Evolutionary conservation across 2,888 invertebrate species (phyloP).

Genomic region (Chrysolina americana): DNA sequence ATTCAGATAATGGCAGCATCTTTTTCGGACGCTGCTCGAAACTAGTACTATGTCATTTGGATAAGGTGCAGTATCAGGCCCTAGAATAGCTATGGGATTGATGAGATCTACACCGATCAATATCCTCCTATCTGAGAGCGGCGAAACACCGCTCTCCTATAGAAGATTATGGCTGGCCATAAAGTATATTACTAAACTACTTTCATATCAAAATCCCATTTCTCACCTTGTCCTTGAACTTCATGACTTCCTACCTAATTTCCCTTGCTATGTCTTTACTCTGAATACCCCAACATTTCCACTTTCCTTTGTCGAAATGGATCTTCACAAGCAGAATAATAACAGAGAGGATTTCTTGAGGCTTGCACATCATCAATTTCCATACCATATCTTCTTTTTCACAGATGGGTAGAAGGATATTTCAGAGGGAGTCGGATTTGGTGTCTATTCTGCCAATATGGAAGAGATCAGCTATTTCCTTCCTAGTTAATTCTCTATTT

Average conservation of each 20-base stretch:
- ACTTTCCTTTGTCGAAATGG: not conserved
- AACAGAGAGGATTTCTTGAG: not conserved
- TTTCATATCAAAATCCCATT: not conserved
- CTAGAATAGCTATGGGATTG: slow-evolving; percentile 12
- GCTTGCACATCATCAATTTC: not conserved
- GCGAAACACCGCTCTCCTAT: not conserved
- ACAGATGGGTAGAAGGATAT: not conserved
- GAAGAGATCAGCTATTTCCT: not conserved
- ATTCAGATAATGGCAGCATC: slow-evolving; percentile 8
- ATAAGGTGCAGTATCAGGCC: slow-evolving; percentile 15
- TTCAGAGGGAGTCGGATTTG: not conserved
- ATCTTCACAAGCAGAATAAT: not conserved
- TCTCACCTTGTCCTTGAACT: not conserved
- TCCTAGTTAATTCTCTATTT: not conserved
- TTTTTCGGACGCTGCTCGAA: slow-evolving; percentile 6
- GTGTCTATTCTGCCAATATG: not conserved
- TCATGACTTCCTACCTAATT: not conserved
- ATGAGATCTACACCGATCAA: slow-evolving; percentile 18
- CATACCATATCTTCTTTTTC: not conserved
- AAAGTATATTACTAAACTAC: not conserved
- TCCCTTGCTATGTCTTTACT: not conserved
- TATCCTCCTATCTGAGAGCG: not conserved
- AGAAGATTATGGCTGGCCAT: not conserved
- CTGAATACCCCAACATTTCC: not conserved
- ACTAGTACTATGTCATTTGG: not conserved